Base-by-base conservation (phyloP, 2,113 vertebrate genomes). In the Sylvia atricapilla region DNA sequence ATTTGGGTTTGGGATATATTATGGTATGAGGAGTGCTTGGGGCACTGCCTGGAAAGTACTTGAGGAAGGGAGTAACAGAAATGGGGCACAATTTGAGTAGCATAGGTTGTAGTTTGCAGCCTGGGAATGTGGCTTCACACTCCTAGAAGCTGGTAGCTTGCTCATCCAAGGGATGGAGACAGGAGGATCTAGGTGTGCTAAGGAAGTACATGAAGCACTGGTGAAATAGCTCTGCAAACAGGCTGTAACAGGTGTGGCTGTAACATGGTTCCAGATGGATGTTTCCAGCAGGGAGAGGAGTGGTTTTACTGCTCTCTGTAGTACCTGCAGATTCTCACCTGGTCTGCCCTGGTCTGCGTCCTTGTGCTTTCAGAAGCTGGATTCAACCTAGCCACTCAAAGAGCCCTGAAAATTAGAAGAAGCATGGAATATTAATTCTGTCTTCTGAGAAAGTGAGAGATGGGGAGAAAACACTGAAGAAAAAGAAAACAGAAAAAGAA, bases 201-300 rank as follows among this genome's bases (percentile, higher is more conserved):
- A 27, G 3, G 12, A 22, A 62, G 13, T 21, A 13, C 15, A 4
- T 1, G 2, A 23, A 9, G 15, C 17, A 5, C 28, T 55, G 30
- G 21, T 39, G 35, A 50, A 58, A 44, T 5, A 55, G 28, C 66
- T 63, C 62, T 72, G 17, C 25, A 67, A 55, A 75, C 13, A 41
- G 19, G 12, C 31, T 37, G 37, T 37, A 37, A 37, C 37, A 37
- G n/a, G 9, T 18, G 23, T n/a, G 49, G 35, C 25, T 39, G 21
- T 62, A 30, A 43, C 3, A 4, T 4, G 39, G 23, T 6, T 63
- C 41, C 35, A 47, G 28, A 41, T 0, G 1, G 11, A 4, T 46
- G 37, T 78, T 89, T 37, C 21, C 31, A 66, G 31, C n/a, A 75
- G 43, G 37, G 21, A 84, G 5, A 74, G 14, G 8, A 49, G 24